Evolutionary conservation across 2,797 vertebrate genomes (phyloP).

Genomic region (Margarornis squamiger): DNA sequence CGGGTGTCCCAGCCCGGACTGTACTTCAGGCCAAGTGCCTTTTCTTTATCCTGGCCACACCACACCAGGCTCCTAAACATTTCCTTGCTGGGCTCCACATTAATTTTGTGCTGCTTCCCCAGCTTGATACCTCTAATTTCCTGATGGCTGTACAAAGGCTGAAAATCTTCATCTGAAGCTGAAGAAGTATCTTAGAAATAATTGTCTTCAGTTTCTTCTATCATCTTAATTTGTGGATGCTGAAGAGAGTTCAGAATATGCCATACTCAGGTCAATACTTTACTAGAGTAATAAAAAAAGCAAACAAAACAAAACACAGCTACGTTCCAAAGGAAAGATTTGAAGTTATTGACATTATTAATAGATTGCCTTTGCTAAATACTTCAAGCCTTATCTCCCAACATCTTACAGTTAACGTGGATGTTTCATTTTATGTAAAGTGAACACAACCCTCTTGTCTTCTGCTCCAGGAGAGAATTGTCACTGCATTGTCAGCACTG

Average conservation of each 20-base stretch:
- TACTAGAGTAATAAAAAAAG: background rate
- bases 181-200: background rate
- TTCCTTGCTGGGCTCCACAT: background rate
- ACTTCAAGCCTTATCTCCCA: background rate
- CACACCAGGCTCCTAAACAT: background rate
- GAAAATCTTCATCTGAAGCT: background rate
- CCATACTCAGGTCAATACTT: background rate
- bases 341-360: background rate
- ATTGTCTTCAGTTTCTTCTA: background rate
- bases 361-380: background rate
- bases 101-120: background rate
- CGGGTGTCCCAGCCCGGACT: background rate
- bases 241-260: background rate
- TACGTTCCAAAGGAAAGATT: background rate
- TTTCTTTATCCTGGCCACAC: background rate
- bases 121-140: background rate
- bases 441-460: background rate
- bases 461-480: background rate
- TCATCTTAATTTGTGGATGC: background rate
- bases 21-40: background rate
- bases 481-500: background rate
- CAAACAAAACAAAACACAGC: accelerated
- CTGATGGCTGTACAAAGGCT: background rate
- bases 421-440: background rate
- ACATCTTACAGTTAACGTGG: background rate